Percentiles rank a stretch among this genome's conserved stretches.
Conservation (phyloP, 2,888 invertebrate genomes). For the Ametastegia equiseti region DNA sequence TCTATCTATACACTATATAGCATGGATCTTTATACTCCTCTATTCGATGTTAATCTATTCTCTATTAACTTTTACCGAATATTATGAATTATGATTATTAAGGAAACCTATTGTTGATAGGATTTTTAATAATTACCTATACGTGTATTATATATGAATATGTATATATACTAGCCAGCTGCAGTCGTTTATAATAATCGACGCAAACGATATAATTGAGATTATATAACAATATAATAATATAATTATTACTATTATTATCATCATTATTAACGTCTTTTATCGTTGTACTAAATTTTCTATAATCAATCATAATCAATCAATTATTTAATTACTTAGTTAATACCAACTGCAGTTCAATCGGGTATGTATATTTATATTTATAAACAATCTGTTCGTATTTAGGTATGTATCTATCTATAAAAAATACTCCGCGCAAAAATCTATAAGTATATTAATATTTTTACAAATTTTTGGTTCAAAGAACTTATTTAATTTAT, state of each 20-base stretch:
- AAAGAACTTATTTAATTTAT: background rate
- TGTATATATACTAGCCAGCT: constrained; percentile 68
- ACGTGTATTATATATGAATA: no score
- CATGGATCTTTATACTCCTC: constrained; percentile 74
- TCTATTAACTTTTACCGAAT: constrained; percentile 70
- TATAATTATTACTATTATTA: background rate
- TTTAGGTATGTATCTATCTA: no score
- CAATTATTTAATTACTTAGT: no score
- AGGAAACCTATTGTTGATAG: constrained; percentile 68
- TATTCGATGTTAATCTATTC: constrained; percentile 72
- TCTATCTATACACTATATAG: constrained; percentile 70
- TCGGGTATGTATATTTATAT: no score
- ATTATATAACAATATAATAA: no score
- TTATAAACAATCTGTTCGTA: no score
- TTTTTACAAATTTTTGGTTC: background rate
- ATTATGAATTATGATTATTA: no score
- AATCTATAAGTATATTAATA: background rate
- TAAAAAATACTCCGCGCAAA: no score
- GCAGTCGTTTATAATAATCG: no score
- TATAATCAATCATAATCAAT: background rate
- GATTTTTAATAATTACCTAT: constrained; percentile 64
- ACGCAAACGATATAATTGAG: constrained; percentile 1
- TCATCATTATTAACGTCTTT: background rate
- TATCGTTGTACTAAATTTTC: background rate
- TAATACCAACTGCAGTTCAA: background rate